A percentile compares a stretch with the other conserved stretches of the same genome.
Evolutionary conservation across 2,888 invertebrate genomes (phyloP).

Genomic region (Drosophila monieri): DNA sequence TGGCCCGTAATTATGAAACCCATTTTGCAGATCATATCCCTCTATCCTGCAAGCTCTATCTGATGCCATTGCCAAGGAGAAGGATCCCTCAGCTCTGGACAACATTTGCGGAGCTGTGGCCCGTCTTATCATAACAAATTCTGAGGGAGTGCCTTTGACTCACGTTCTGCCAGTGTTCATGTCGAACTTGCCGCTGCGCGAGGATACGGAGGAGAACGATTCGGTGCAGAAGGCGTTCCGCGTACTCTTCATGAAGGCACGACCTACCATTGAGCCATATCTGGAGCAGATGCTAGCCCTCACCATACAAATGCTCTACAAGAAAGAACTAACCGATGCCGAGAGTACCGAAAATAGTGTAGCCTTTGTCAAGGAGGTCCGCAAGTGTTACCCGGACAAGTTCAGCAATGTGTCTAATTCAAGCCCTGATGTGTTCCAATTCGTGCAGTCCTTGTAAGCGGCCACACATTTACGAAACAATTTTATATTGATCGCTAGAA

Average conservation of each 20-base stretch:
- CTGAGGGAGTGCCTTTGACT: constrained; percentile 87
- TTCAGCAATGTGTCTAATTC: constrained; percentile 84
- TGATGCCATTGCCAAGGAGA: constrained; percentile 87
- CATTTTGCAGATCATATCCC: constrained; percentile 83
- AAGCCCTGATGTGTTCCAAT: constrained; percentile 78
- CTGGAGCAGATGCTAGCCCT: constrained; percentile 86
- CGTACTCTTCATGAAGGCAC: constrained; percentile 87
- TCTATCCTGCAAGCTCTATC: constrained; percentile 89
- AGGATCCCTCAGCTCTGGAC: constrained; percentile 88
- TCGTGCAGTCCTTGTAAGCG: constrained; percentile 77
- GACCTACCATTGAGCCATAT: constrained; percentile 85
- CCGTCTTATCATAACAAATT: constrained; percentile 88
- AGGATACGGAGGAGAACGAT: constrained; percentile 90
- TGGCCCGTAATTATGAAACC: neutral
- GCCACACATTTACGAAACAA: neutral
- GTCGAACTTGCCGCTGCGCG: constrained; percentile 88
- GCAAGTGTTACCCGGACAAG: constrained; percentile 86
- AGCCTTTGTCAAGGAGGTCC: constrained; percentile 86
- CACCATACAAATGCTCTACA: constrained; percentile 85
- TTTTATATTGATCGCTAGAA: constrained; percentile 3
- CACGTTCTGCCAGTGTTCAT: constrained; percentile 90
- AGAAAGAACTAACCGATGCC: constrained; percentile 85
- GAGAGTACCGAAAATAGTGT: constrained; percentile 79
- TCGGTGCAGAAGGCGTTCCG: constrained; percentile 88
- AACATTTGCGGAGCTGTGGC: constrained; percentile 92